Evolutionary conservation across 2,797 vertebrate species (phyloP).

Genomic region (Cetoscarus ocellatus): DNA sequence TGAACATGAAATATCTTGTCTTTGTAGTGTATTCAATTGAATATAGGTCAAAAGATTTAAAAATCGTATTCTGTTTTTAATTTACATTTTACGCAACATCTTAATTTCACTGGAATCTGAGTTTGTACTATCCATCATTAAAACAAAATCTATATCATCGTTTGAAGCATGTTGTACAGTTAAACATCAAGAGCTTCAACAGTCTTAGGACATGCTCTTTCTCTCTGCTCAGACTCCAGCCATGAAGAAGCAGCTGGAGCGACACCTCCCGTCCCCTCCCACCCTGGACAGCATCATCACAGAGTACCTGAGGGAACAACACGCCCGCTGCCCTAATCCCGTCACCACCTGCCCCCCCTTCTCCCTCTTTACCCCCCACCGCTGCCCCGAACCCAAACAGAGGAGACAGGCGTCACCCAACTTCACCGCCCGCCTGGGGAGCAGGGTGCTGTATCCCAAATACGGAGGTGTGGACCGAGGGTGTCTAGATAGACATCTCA

Average conservation of each 20-base stretch:
- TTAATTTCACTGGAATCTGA: too few relatives aligned
- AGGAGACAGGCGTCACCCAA: slow-evolving; percentile 94
- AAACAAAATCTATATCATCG: too few relatives aligned
- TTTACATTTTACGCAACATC: too few relatives aligned
- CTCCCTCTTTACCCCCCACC: slow-evolving; percentile 96
- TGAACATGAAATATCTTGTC: too few relatives aligned
- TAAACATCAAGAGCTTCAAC: too few relatives aligned
- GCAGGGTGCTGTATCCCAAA: slow-evolving; percentile 92
- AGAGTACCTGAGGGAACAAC: slow-evolving; percentile 96
- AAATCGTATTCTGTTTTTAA: too few relatives aligned
- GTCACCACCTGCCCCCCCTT: slow-evolving; percentile 97
- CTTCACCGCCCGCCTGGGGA: slow-evolving; percentile 94
- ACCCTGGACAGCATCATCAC: slow-evolving; percentile 97
- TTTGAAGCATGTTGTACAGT: too few relatives aligned
- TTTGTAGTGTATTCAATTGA: too few relatives aligned
- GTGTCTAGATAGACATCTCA: slow-evolving; percentile 94
- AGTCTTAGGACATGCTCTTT: not conserved
- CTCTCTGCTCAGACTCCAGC: slow-evolving; percentile 89
- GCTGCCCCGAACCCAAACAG: slow-evolving; percentile 97
- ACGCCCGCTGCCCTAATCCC: slow-evolving; percentile 96
- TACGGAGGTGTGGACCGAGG: slow-evolving; percentile 94
- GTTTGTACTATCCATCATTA: too few relatives aligned
- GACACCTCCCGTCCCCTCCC: slow-evolving; percentile 92
- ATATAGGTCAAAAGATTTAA: too few relatives aligned
- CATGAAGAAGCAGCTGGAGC: slow-evolving; percentile 95